Conservation (phyloP, 2,797 vertebrate genomes). For the Strix occidentalis region DNA sequence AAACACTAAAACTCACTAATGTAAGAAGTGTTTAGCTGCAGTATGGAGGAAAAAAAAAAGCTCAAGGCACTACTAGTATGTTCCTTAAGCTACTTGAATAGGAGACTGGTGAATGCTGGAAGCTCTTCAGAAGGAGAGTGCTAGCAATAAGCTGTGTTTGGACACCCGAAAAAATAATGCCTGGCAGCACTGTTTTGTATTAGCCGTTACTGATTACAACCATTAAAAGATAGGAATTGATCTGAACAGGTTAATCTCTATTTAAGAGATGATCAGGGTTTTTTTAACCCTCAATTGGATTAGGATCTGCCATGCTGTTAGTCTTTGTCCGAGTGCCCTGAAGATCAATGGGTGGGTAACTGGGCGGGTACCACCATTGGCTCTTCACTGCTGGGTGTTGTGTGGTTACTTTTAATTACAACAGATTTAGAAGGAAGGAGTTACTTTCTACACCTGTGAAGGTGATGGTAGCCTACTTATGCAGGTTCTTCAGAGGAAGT, state of each 20-base stretch:
- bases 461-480: neutral
- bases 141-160: neutral
- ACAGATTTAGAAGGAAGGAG: neutral
- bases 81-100: neutral
- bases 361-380: accelerated
- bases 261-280: neutral
- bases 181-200: neutral
- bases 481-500: neutral
- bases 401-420: neutral
- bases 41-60: neutral
- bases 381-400: neutral
- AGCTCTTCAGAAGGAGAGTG: neutral
- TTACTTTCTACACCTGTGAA: neutral
- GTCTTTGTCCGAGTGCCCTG: neutral
- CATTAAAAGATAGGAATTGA: neutral
- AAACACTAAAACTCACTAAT: neutral
- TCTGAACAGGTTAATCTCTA: neutral
- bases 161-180: neutral
- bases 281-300: neutral
- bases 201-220: neutral
- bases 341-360: neutral
- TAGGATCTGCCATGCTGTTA: neutral
- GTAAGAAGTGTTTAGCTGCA: neutral
- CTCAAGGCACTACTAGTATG: neutral
- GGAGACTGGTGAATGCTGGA: neutral